Base-by-base conservation (phyloP, 2,113 vertebrate species). In the Actenoides lindsayi region DNA sequence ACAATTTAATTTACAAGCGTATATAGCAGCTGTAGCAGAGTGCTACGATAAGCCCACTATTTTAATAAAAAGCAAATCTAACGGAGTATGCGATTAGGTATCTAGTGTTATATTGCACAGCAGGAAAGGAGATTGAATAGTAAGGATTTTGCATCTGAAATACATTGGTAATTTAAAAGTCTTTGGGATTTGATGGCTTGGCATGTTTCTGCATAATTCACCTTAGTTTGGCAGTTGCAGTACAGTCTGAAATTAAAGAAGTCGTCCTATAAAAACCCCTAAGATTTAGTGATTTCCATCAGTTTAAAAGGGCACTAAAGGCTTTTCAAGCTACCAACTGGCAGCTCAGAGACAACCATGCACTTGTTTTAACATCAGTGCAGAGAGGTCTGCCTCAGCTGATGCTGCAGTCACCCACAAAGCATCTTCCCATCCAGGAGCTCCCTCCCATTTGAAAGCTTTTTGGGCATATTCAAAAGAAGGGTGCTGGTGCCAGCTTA, bases 41-140 rank as follows among this genome's bases (percentile, higher is more conserved):
- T 16, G 41, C 39, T 59, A 37, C 69, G n/a, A 41, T 64, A 53
- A 84, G 17, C 12, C 33, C 42, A 18, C 42, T 83, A 42, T 85
- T 96, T 86, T 77, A 91, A 91, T 95, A 68, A 64, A 87, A 89
- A 82, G n/a, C 74, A 86, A 88, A 90, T 78, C 64, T 80, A 90
- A 51, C 23, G 10, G 73, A 91, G 23, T 75, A n/a, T 20, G 31
- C 0, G 11, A 82, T 95, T 87, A 89, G 24, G 11, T 69, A 82
- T 60, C 35, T 37, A 63, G 16, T 25, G 62, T 89, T 84, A 53
- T 23, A 42, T 68, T 2, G 0, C 41, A 44, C 57, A 82, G 77
- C 57, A 41, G 70, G 69, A 68, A 93, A 75, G 33, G 81, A 84
- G 57, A 92, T n/a, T 60, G 62, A 89, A 79, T 46, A 67, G 20